Base-by-base conservation (phyloP, 2,888 invertebrate species). In the Petrophora chlorosata region DNA sequence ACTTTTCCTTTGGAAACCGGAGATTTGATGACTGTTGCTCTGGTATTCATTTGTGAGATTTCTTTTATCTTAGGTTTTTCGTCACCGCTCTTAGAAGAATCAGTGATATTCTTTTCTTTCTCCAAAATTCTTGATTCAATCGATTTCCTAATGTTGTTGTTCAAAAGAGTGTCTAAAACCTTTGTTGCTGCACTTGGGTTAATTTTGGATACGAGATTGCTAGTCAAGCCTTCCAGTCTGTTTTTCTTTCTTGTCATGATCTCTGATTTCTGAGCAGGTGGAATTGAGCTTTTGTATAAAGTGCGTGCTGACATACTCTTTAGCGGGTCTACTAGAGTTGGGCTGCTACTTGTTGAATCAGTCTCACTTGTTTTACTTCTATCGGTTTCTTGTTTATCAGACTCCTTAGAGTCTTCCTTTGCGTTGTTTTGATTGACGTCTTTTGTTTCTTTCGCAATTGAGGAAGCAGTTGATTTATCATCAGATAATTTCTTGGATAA, bases 201-300 rank as follows among this genome's bases (percentile, higher is more conserved):
- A 53, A 93, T 93, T 84, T 93, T 93, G 14, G 92, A 92, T 9
- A 92, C 92, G 43, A 92, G 78, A 73, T 91, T 92, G 51, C 92
- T 91, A 5, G 92, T 91, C 47, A 92, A 74, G 17, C 92, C 92
- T 75, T 93, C 93, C 9, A 93, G 76, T 61, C 93, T 90, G 61
- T 92, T 92, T 60, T 93, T 93, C 70, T 94, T 93, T 17, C 93
- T 83, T 1, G 92, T 92, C 80, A 92, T 92, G 53, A 92, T 92
- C 76, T 92, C 92, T 0, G 87, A 89, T 67, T 90, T 91, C 62
- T 91, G 91, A 1, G 89, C 85, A 8, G 90, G 85, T 26, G 84
- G 86, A 58, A 89, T 85, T 2, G 85, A 76, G 67, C 88, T 90
- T 70, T 90, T 90, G 57, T 87, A 89, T 13, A 90, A 67, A 17